Base-by-base conservation (phyloP, 92 coral and sea anemone genomes). In the Phenganax stokvisi region DNA sequence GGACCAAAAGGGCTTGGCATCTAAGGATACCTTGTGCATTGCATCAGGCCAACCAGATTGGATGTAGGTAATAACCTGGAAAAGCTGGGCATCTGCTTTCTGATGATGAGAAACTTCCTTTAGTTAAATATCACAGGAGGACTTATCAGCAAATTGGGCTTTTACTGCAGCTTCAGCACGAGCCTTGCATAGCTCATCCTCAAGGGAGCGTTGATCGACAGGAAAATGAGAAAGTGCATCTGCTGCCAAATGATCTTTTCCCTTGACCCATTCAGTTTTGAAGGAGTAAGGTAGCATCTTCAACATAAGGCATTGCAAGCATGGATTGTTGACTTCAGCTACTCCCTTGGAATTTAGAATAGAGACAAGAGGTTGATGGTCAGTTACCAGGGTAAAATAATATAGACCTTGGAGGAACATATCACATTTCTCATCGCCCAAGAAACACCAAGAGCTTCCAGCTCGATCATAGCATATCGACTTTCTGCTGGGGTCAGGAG, bases 111-210 rank as follows among this genome's bases (percentile, higher is more conserved):
- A 80, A 31, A 68, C 27, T 51, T 80, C 84, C 17, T 37, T 65
- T 1, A 65, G 84, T 51, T 68, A 63, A 29, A 80, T 57, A 60
- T 80, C 84, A 3, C 68, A 63, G 11, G 30, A 37, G 16, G 72
- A 80, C 47, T 80, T 80, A 13, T 79, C 76, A 80, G 83, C 75
- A 61, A 79, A 64, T 29, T 80, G 84, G 70, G 54, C 12, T 56
- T 68, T 15, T 53, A 80, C 84, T 44, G 84, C 77, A n/a, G 77
- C 65, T 67, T 80, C 79, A 17, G 74, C 17, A 47, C 73, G 86
- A 27, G 54, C 56, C 59, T 74, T 37, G 62, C 86, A 72, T 30
- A 57, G 52, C 12, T 57, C 82, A 37, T 75, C 81, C 13, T 62
- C 28, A 17, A 65, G 71, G 31, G 71, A 65, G 71, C 6, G 71